Evolutionary conservation across 2,797 vertebrate genomes (phyloP), one percentile per base, ranked within the genome.

Genomic region (Buceros bicornis): DNA sequence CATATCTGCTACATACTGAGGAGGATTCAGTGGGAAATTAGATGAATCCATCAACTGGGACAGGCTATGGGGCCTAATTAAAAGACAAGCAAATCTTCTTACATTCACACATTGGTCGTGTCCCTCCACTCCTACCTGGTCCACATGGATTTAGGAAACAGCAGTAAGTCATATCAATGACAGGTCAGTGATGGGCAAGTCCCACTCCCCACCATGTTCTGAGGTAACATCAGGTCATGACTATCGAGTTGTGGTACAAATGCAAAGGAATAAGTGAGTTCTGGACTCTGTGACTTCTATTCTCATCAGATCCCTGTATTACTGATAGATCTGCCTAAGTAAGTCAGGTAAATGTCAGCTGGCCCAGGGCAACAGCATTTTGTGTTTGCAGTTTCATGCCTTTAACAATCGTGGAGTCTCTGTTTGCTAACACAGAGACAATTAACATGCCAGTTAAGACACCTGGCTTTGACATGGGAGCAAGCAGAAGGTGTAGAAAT

Each of bases 401-500:
- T 95, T 74, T 57, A 85, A 64, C n/a, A 56, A 77, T 58, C 0
- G 0, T 43, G 40, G 35, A 0, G 3, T 70, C 64, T 80, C 22
- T 4, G 0, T 76, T 92, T 72, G 42, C 3, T 28, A 77, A 58
- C 26, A 24, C 64, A 82, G 54, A 87, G 94, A 81, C 96, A 97
- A 97, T 97, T 97, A 97, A 93, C 60, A 91, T 56, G 79, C 81
- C 37, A n/a, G 29, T 60, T 60, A 87, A 91, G 82, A 66, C 87
- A 96, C 74, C 80, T 95, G 93, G 92, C 67, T 95, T 95, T 96
- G 94, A 94, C 96, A 89, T 43, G 17, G 74, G 77, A 82, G 64
- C 86, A 86, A 78, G 87, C 66, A 91, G 93, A 91, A 95, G 71
- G 87, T 72, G 79, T 81, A 94, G 91, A 74, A 95, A 95, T 97